Evolutionary conservation across 2,113 vertebrate genomes (phyloP), one percentile per base, ranked within the genome.

Genomic region (Cygnus buccinator): DNA sequence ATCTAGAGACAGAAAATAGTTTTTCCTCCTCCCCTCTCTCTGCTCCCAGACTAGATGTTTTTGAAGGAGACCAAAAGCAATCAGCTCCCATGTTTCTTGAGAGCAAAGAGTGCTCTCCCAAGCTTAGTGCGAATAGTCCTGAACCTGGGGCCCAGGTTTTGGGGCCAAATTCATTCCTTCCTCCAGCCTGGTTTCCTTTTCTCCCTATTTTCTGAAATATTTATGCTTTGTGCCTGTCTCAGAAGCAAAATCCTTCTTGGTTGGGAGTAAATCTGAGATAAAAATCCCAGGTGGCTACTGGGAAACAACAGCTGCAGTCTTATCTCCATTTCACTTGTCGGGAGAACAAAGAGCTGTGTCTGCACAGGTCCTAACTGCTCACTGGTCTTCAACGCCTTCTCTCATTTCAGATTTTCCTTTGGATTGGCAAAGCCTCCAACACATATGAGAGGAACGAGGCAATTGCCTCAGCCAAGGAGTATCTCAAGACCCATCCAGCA

Each of bases 351-450:
- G 18, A 89, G 18, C 87, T 2, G 6, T 58, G 6, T 58, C 29
- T 87, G 48, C 71, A 44, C 84, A 43, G 55, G 39, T 72, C 43
- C 74, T 46, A 4, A 14, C 33, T 70, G 2, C 95, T 78, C 39
- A 1, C 44, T 48, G 66, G 50, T 70, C 78, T 67, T 58, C 35
- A 74, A 7, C 52, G n/a, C 37, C 29, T 75, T 52, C 33, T 93
- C 35, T 67, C 39, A 37, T 43, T 50, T 73, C 84, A 99, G 99
- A 87, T 99, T 94, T 99, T 99, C 97, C 96, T 99, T 44, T 99
- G 99, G 99, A 46, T 99, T 16, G 99, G 99, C 79, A 98, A 93
- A 62, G 96, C 87, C 14, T 98, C 98, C 96, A 99, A 99, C 14
- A 55, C 98, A 10, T 92, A 97, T 0, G 99, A 99, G 96, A 98